Conservation (phyloP, 1,140 invertebrate genomes). For the Oryzaephilus surinamensis region DNA sequence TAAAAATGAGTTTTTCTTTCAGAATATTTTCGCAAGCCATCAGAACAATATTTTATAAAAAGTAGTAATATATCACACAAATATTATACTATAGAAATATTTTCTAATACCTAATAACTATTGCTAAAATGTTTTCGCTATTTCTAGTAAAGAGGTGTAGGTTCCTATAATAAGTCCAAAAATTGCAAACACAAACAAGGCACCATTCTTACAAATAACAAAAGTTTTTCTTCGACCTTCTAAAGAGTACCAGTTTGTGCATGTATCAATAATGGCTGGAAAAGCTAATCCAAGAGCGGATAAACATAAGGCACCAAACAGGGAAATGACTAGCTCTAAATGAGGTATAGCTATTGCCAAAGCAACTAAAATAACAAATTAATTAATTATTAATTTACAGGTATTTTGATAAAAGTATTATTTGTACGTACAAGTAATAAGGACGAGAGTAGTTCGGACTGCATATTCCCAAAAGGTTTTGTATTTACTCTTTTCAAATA, state of each 20-base stretch:
- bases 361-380: constrained; percentile 45
- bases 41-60: too few species aligned
- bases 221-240: constrained; percentile 34
- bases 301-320: constrained; percentile 78
- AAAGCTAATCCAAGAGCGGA: constrained; percentile 78
- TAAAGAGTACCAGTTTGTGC: constrained; percentile 50
- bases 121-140: too few species aligned
- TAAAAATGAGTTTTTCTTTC: too few species aligned
- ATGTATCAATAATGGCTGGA: constrained; percentile 70
- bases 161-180: constrained; percentile 59
- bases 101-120: too few species aligned
- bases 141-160: too few species aligned
- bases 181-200: constrained; percentile 56
- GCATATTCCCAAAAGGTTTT: constrained; percentile 35
- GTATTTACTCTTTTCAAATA: constrained; percentile 45
- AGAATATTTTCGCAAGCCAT: too few species aligned
- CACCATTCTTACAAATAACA: constrained; percentile 54
- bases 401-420: constrained; percentile 26
- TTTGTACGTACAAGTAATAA: constrained; percentile 15
- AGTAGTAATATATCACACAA: too few species aligned
- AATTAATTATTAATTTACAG: neutral
- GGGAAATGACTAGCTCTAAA: constrained; percentile 79
- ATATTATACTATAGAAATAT: too few species aligned
- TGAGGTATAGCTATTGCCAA: constrained; percentile 69
- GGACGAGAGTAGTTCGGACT: constrained; percentile 18